phyloP scores from a whole-genome alignment of 2,797 vertebrate genomes.

The Chromis chromis region DNA sequence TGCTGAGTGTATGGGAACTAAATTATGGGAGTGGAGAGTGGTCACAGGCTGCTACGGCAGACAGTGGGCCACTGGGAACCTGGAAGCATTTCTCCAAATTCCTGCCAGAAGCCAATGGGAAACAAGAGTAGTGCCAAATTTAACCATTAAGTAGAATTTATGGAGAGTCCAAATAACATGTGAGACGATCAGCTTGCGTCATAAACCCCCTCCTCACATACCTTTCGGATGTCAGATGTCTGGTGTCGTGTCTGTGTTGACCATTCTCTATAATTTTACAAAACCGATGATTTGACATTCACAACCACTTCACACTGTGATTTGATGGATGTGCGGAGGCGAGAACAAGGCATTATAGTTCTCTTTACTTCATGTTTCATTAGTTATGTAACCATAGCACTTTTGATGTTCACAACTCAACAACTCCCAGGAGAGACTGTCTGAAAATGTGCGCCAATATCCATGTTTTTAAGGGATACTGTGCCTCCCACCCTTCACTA shows the following conservation, averaged over 20 bases:
- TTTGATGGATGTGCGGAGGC: background rate
- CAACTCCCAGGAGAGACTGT: background rate
- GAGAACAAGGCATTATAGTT: background rate
- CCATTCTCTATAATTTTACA: background rate
- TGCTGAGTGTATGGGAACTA: constrained; percentile 26
- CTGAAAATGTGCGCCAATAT: background rate
- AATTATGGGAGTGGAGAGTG: constrained; percentile 47
- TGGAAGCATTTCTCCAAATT: constrained; percentile 32
- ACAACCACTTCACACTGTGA: background rate
- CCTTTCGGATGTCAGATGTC: background rate
- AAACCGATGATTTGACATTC: background rate
- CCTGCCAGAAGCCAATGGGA: constrained; percentile 22
- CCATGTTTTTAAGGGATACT: background rate
- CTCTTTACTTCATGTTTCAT: background rate
- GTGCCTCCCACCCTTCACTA: background rate
- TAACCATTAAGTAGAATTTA: constrained; percentile 2
- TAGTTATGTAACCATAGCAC: background rate
- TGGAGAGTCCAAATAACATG: background rate
- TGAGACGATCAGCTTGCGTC: background rate
- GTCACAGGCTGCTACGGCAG: constrained; percentile 33
- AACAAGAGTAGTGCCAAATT: constrained; percentile 25
- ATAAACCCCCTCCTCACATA: background rate
- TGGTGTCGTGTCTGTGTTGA: background rate
- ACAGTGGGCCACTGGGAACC: constrained; percentile 27
- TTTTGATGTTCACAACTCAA: background rate